phyloP scores from a whole-genome alignment of 2,113 vertebrate species.

The Casuarius casuarius region DNA sequence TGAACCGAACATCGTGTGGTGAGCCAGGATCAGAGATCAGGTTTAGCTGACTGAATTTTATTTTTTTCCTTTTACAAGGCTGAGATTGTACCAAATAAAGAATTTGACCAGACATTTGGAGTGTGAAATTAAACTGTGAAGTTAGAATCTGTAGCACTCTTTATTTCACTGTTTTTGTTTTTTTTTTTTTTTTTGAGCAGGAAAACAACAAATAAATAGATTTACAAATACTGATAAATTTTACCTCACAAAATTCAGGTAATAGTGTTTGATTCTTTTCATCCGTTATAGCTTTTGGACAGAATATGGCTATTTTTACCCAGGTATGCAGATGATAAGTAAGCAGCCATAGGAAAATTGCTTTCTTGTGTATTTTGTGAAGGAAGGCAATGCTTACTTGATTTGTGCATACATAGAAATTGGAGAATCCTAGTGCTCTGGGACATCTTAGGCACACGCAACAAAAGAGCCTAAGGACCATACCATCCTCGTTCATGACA shows the following conservation, averaged over 20 bases:
- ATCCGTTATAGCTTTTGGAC: background rate
- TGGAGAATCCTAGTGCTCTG: background rate
- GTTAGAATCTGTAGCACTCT: background rate
- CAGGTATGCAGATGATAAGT: background rate
- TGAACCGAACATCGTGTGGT: background rate
- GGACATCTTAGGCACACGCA: accelerated
- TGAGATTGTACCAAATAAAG: background rate
- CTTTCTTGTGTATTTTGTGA: background rate
- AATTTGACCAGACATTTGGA: background rate
- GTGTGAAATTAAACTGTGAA: background rate
- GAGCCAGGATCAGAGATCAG: background rate
- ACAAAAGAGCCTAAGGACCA: background rate
- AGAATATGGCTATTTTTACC: background rate
- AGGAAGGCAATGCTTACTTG: background rate
- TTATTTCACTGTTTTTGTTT: background rate
- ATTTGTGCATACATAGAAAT: background rate
- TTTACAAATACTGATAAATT: background rate
- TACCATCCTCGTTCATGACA: accelerated
- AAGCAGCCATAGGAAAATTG: background rate
- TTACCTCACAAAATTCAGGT: background rate
- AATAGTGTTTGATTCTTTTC: background rate
- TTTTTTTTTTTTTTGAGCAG: background rate
- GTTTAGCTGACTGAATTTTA: background rate
- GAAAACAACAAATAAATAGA: background rate
- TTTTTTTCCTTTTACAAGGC: background rate